Percentiles rank a stretch among this genome's conserved stretches.
Conservation (phyloP, 1,140 invertebrate species). For the Vollenhovia emeryi region DNA sequence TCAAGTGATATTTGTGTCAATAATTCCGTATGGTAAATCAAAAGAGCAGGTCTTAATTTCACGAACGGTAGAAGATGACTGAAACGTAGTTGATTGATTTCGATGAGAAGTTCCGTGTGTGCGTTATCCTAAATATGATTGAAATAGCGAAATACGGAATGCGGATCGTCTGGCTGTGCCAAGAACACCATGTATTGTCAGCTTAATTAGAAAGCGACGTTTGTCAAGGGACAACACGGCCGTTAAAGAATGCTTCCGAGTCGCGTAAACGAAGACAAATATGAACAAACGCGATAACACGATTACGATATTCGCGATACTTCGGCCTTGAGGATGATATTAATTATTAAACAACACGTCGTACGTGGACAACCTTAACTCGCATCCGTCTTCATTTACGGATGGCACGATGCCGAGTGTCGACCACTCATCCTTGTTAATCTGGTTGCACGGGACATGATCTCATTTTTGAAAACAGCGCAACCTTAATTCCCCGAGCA, state of each 20-base stretch:
- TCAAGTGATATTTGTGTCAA: no score
- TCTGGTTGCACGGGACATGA: neutral
- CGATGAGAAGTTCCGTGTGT: neutral
- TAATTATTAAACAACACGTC: slow-evolving; percentile 35
- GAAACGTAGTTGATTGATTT: neutral
- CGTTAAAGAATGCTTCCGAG: neutral
- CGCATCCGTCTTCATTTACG: slow-evolving; percentile 22
- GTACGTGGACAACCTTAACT: neutral
- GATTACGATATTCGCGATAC: slow-evolving; percentile 18
- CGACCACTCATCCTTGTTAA: slow-evolving; percentile 35
- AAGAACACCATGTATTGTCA: neutral
- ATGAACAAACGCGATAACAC: neutral
- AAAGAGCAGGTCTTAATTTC: no score
- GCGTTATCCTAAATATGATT: neutral
- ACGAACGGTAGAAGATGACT: no score
- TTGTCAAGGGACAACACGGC: neutral
- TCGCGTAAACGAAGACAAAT: slow-evolving; percentile 5
- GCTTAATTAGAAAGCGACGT: slow-evolving; percentile 1
- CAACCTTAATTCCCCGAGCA: neutral
- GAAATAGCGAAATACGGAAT: neutral
- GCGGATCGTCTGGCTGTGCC: neutral
- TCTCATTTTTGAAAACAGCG: slow-evolving; percentile 21
- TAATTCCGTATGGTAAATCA: no score
- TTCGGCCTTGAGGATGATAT: neutral
- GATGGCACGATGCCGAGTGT: neutral